Evolutionary conservation across 2,888 invertebrate species (phyloP), one percentile per base, ranked within the genome.

Genomic region (Poecilus cupreus): DNA sequence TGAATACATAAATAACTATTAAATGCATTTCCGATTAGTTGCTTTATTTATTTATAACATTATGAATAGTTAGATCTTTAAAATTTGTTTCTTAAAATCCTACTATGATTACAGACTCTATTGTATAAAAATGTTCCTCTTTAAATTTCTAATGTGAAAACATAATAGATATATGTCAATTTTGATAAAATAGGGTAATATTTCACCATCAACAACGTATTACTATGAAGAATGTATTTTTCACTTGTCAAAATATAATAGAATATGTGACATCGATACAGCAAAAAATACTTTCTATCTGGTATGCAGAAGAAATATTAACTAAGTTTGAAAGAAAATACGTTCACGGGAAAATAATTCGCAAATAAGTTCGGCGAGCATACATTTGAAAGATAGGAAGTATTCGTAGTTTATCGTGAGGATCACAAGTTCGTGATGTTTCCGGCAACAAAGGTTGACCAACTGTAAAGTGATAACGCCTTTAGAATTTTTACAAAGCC

Each of bases 381-480:
- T 32, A 32, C 70, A 20, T 13, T 49, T 74, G 20, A 3, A 70
- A 8, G 11, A 32, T 8, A 32, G 43, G 10, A 51, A 13, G 10
- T 51, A 51, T 32, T 32, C n/a, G 3, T 43, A 22, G 11, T 24
- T 57, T 57, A 57, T 57, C 57, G 22, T 22, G 6, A 18, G 20
- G 6, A 20, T 11, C 20, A 18, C 6, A 20, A 54, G 8, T 54
- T 32, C 32, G 32, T 3, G 32, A 32, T 32, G 4, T 32, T 32
- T 18, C 54, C 54, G 18, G 32, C 20, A 54, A 54, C 22, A 54
- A 22, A 60, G n/a, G 24, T 24, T 72, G 72, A 43, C 72, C 46
- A 39, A 24, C 24, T 37, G 46, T 46, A 72, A 60, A 39, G 72
- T 72, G 72, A 72, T 72, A 72, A 72, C 72, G 39, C n/a, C 20